Percentiles rank a stretch among this genome's conserved stretches.
Evolutionary conservation across 2,888 invertebrate genomes (phyloP).

Genomic region (Monopis laevigella): DNA sequence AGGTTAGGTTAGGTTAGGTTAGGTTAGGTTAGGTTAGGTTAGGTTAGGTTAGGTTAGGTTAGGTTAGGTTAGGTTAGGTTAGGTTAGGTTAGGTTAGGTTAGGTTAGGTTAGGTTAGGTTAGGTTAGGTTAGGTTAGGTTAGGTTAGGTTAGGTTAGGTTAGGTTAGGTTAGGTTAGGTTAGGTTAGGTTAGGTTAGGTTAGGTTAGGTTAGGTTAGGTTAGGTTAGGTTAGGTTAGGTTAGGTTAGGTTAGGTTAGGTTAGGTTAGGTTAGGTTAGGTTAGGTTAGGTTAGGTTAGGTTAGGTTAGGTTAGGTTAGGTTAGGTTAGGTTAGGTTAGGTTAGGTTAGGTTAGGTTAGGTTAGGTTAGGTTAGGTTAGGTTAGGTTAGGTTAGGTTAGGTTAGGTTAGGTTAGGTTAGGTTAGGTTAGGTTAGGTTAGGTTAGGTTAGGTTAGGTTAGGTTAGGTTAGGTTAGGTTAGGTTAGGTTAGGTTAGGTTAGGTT

Average conservation of each 20-base stretch:
- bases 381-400: conserved; percentile 15
- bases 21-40: conserved; percentile 11
- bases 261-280: conserved; percentile 19
- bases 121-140: conserved; percentile 11
- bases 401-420: conserved; percentile 15
- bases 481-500: conserved; percentile 14
- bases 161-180: conserved; percentile 11
- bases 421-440: conserved; percentile 15
- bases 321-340: conserved; percentile 15
- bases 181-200: conserved; percentile 11
- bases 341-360: conserved; percentile 15
- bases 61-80: conserved; percentile 12
- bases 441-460: conserved; percentile 14
- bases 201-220: conserved; percentile 11
- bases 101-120: conserved; percentile 15
- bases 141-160: conserved; percentile 11
- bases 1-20: conserved; percentile 8
- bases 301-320: conserved; percentile 15
- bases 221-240: conserved; percentile 11
- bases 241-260: conserved; percentile 16
- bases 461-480: conserved; percentile 15
- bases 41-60: conserved; percentile 13
- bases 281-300: conserved; percentile 13
- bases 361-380: conserved; percentile 15
- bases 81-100: conserved; percentile 15